Evolutionary conservation across 2,888 invertebrate species (phyloP), one percentile per base, ranked within the genome.

Genomic region (Pseudococcus jackbeardsleyi): DNA sequence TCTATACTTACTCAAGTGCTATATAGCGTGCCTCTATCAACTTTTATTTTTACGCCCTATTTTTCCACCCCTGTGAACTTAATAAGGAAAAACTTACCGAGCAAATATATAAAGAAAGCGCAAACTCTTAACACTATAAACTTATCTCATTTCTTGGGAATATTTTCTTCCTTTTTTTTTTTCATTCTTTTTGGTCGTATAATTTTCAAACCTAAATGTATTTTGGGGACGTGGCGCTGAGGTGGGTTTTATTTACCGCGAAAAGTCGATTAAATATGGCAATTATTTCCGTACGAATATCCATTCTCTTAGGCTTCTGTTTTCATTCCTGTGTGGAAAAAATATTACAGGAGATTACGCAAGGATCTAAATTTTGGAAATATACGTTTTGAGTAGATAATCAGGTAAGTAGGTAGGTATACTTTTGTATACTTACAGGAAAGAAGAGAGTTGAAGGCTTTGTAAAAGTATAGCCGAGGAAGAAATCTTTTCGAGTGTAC

Each of bases 11-110:
- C 39, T 77, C 33, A 15, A 77, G 77, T 39, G 22, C 26, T 33
- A 33, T 33, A 33, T 64, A 77, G 26, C 77, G 39, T 39, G 77
- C 77, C 39, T 77, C 77, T 77, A 77, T 77, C 6, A 77, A 77
- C 77, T 77, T 77, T 77, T 39, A 77, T 77, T 77, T 77, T 77
- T 77, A 77, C 77, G 77, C 77, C 77, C 77, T 77, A 77, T 77
- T 77, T 77, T 77, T 77, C 77, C 77, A 33, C 77, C 77, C 77
- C 77, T 77, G 77, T 77, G 77, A 77, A 77, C 77, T 77, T 77
- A 77, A 77, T 77, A 77, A 77, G 77, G 77, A 77, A 77, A 68
- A 77, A 77, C 77, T 77, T 77, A 17, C 77, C 33, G 39, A 77
- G 77, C 77, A 77, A 77, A 77, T 64, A 77, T 39, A 17, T 77